phyloP scores from a whole-genome alignment of 1,140 invertebrate genomes.

The Apis laboriosa region DNA sequence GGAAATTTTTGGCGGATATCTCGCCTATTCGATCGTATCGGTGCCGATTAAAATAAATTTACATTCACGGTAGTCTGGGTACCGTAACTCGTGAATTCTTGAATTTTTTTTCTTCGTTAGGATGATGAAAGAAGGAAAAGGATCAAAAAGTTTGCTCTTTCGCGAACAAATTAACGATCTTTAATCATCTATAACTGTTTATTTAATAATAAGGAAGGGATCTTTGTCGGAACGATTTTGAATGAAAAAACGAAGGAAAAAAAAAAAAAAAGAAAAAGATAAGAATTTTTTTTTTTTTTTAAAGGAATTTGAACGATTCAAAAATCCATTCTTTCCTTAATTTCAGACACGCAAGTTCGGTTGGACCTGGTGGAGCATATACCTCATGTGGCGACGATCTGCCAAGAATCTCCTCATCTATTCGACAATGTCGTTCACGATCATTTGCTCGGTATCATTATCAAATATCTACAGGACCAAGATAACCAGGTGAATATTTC shows the following conservation, averaged over 20 bases:
- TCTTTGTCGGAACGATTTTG: too few relatives aligned
- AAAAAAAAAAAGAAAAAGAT: not conserved
- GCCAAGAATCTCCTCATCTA: conserved; percentile 81
- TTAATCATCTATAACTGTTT: too few relatives aligned
- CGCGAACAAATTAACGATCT: too few relatives aligned
- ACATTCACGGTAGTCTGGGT: not conserved
- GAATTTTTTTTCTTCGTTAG: not conserved
- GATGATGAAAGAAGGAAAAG: not conserved
- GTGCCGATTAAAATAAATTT: conserved; percentile 16
- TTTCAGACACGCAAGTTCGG: conserved; percentile 83
- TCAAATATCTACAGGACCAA: conserved; percentile 83
- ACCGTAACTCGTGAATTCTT: not conserved
- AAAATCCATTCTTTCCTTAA: conserved; percentile 31
- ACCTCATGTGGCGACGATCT: conserved; percentile 84
- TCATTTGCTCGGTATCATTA: conserved; percentile 84
- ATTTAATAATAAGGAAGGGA: too few relatives aligned
- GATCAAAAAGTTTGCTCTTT: not conserved
- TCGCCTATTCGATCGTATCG: not conserved
- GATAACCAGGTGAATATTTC: conserved; percentile 82
- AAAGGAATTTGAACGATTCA: not conserved
- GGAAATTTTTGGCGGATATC: not conserved
- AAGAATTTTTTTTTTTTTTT: too few relatives aligned
- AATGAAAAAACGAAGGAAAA: not conserved
- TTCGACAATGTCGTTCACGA: conserved; percentile 75
- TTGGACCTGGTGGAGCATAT: conserved; percentile 85